Evolutionary conservation across 1,140 invertebrate genomes (phyloP).

Genomic region (Eriocheir sinensis): DNA sequence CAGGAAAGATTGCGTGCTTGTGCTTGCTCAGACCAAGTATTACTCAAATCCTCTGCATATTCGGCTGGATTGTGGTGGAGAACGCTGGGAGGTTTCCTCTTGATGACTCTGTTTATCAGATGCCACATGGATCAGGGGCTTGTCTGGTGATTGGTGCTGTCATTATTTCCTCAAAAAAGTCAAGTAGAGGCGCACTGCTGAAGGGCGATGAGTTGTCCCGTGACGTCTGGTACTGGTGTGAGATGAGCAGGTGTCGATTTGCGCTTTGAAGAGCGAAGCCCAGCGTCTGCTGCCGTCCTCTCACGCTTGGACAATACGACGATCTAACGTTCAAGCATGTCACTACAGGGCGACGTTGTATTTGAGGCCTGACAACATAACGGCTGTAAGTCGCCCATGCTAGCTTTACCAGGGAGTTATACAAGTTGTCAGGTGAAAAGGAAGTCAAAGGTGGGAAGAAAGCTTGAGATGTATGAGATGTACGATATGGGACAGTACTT

Average conservation of each 20-base stretch:
- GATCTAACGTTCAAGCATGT: neutral
- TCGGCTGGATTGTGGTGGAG: neutral
- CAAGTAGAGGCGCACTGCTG: slow-evolving; percentile 47
- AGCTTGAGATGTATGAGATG: slow-evolving; percentile 31
- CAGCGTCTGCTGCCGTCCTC: slow-evolving; percentile 37
- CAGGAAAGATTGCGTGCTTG: no score
- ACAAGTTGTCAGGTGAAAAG: neutral
- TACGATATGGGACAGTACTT: neutral
- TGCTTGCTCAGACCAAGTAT: neutral
- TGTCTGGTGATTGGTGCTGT: slow-evolving; percentile 29
- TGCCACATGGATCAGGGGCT: slow-evolving; percentile 38
- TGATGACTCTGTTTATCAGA: slow-evolving; percentile 29
- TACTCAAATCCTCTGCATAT: neutral
- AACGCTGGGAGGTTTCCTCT: no score
- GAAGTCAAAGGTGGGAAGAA: slow-evolving; percentile 9
- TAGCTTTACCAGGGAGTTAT: no score
- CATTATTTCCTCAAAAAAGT: neutral
- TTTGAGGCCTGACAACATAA: neutral
- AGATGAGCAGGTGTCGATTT: neutral
- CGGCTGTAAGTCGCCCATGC: neutral
- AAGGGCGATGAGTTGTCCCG: neutral
- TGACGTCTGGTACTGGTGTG: neutral
- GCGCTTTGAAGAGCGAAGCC: neutral
- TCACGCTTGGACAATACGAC: neutral
- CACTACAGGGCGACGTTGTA: neutral